Evolutionary conservation across 2,113 vertebrate species (phyloP).

Genomic region (Spermophilus dauricus): DNA sequence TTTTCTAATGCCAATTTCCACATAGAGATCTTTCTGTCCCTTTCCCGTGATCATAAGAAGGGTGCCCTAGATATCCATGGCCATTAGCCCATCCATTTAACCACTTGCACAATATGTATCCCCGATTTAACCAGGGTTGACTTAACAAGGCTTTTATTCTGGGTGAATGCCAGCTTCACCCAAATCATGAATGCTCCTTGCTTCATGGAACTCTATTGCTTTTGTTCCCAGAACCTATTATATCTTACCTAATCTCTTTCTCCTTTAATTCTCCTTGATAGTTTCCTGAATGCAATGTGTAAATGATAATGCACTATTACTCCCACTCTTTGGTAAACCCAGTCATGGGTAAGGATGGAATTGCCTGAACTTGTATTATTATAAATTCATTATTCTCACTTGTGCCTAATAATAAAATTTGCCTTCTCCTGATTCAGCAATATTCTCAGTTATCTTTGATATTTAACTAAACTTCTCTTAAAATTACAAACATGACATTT

Average conservation of each 20-base stretch:
- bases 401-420: background rate
- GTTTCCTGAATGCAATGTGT: conserved; percentile 55
- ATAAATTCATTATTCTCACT: background rate
- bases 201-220: conserved; percentile 64
- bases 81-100: conserved; percentile 28
- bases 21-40: background rate
- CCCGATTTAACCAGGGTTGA: conserved; percentile 55
- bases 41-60: background rate
- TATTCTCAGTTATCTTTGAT: background rate
- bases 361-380: background rate
- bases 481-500: background rate
- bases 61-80: background rate
- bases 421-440: background rate
- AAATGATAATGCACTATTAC: background rate
- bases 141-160: conserved; percentile 69
- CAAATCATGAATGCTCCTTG: conserved; percentile 49
- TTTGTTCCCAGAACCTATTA: conserved; percentile 70
- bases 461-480: background rate
- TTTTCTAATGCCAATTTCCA: background rate
- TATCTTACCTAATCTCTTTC: conserved; percentile 66
- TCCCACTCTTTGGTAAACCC: background rate
- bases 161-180: conserved; percentile 40
- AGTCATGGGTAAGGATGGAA: background rate
- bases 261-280: conserved; percentile 60
- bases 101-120: background rate